A percentile compares a stretch with the other conserved stretches of the same genome.
Conservation (phyloP, 1,140 invertebrate genomes). For the Eupeodes corollae region DNA sequence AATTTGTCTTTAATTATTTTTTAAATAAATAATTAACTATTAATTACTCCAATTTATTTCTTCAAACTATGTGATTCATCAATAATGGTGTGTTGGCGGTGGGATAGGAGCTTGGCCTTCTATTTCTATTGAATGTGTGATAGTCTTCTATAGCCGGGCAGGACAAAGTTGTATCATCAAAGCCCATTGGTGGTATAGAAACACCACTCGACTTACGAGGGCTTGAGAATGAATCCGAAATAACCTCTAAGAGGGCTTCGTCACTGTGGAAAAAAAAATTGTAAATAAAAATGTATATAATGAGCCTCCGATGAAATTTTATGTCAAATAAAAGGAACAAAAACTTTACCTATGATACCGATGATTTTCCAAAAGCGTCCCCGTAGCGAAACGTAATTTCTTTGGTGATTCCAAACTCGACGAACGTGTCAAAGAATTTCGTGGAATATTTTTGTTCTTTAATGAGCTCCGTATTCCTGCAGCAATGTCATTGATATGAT, state of each 20-base stretch:
- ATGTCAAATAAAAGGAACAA: not conserved
- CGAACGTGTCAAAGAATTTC: slow-evolving; percentile 41
- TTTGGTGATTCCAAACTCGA: slow-evolving; percentile 72
- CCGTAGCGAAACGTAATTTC: slow-evolving; percentile 61
- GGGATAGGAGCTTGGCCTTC: slow-evolving; percentile 28
- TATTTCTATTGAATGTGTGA: slow-evolving; percentile 12
- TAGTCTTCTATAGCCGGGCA: slow-evolving; percentile 39
- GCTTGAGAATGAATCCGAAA: slow-evolving; percentile 33
- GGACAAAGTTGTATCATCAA: slow-evolving; percentile 34
- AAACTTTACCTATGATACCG: slow-evolving; percentile 41
- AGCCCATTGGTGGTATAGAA: slow-evolving; percentile 24
- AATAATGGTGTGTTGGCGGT: slow-evolving; percentile 31
- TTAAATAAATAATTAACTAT: too few species aligned
- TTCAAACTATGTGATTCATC: slow-evolving; percentile 20
- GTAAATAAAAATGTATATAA: not conserved
- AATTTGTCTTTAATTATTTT: too few species aligned
- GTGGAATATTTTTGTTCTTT: slow-evolving; percentile 39
- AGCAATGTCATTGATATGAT: slow-evolving; percentile 5
- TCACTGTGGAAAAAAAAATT: slow-evolving; percentile 34
- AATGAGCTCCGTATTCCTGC: slow-evolving; percentile 48
- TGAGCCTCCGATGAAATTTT: too few species aligned
- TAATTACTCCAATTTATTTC: too few species aligned
- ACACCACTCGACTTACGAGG: slow-evolving; percentile 32
- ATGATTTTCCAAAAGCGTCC: slow-evolving; percentile 51
- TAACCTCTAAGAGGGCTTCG: slow-evolving; percentile 47